Percentiles rank a stretch among this genome's conserved stretches.
Conservation (phyloP, 2,113 vertebrate species). For the Pelmatolapia mariae region DNA sequence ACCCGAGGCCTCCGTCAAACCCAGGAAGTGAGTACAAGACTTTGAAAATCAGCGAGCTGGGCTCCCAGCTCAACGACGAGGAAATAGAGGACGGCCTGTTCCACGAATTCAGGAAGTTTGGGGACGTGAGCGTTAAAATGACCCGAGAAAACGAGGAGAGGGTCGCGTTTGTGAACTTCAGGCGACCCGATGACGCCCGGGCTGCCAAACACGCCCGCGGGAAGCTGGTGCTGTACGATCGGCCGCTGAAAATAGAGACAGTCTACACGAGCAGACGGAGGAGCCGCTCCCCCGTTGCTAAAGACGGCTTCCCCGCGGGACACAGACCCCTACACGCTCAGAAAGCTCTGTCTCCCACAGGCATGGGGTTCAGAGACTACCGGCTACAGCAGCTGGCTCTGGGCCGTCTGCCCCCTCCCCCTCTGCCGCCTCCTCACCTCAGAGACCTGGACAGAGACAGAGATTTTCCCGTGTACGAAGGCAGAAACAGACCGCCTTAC, state of each 20-base stretch:
- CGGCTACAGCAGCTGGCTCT: constrained; percentile 89
- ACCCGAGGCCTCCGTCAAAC: constrained; percentile 49
- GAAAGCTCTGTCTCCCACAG: constrained; percentile 80
- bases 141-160: constrained; percentile 85
- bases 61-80: constrained; percentile 90
- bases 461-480: constrained; percentile 84
- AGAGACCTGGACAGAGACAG: constrained; percentile 84
- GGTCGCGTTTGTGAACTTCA: constrained; percentile 93
- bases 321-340: constrained; percentile 75
- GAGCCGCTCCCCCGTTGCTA: constrained; percentile 85
- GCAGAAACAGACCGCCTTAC: constrained; percentile 79
- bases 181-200: constrained; percentile 89
- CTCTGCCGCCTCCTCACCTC: constrained; percentile 74
- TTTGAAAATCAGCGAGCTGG: constrained; percentile 91
- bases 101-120: constrained; percentile 95
- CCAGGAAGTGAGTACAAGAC: constrained; percentile 89
- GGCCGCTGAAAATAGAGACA: constrained; percentile 89
- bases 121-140: constrained; percentile 95
- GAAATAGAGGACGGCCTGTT: constrained; percentile 95
- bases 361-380: constrained; percentile 87
- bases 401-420: constrained; percentile 83
- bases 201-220: constrained; percentile 92
- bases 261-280: constrained; percentile 79
- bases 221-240: constrained; percentile 88
- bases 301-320: constrained; percentile 75